phyloP scores from a whole-genome alignment of 2,797 vertebrate genomes.

The Darevskia mixta region DNA sequence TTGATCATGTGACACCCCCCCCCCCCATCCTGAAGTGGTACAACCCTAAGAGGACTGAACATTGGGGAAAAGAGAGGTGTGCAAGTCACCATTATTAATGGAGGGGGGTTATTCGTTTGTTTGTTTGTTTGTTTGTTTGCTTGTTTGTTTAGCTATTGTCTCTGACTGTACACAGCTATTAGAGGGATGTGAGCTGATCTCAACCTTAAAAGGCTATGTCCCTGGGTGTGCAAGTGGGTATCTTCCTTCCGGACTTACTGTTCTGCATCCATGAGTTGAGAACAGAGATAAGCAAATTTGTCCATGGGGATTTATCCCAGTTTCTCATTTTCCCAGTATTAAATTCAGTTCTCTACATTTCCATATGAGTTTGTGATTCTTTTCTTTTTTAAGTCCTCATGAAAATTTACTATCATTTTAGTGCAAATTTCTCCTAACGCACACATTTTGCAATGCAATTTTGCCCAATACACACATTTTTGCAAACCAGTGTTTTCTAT shows the following conservation, averaged over 20 bases:
- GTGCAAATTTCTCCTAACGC: no score
- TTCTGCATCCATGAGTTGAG: not conserved
- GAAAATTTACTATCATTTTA: no score
- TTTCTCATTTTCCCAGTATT: no score
- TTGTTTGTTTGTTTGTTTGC: not conserved
- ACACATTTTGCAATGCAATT: no score
- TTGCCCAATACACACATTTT: no score
- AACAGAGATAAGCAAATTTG: not conserved
- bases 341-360: no score
- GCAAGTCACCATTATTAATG: not conserved
- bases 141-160: not conserved
- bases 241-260: not conserved
- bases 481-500: no score
- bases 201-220: not conserved
- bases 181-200: not conserved
- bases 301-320: no score
- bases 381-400: no score
- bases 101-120: not conserved
- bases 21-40: not conserved
- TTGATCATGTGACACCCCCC: not conserved
- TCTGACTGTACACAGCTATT: not conserved
- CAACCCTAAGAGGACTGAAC: not conserved
- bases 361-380: no score
- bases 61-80: no score
- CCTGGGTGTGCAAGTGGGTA: not conserved